Percentiles rank a stretch among this genome's conserved stretches.
phyloP scores from a whole-genome alignment of 1,140 invertebrate species.

The Drosophila teissieri region DNA sequence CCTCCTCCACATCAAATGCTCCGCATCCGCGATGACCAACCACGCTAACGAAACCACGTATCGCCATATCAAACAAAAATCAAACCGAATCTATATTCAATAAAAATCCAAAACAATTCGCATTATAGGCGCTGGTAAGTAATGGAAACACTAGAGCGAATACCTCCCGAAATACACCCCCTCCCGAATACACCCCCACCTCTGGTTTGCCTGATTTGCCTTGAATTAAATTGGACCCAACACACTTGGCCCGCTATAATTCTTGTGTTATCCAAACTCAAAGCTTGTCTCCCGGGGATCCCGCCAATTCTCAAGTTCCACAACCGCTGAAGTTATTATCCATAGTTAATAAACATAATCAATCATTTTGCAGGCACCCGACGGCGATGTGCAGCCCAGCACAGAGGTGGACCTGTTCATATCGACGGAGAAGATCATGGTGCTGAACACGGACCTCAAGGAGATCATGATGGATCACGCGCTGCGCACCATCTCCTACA shows the following conservation, averaged over 20 bases:
- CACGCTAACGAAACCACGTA: constrained; percentile 63
- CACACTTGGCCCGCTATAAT: constrained; percentile 34
- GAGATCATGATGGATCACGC: constrained; percentile 99
- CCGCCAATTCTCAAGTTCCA: not conserved
- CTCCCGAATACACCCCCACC: too few relatives aligned
- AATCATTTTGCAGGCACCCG: constrained; percentile 92
- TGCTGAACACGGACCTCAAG: constrained; percentile 99
- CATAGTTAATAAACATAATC: not conserved
- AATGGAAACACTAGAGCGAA: constrained; percentile 14
- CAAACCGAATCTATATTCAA: not conserved
- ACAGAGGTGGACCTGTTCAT: constrained; percentile 99
- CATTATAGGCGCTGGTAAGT: constrained; percentile 70
- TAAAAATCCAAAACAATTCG: constrained; percentile 32
- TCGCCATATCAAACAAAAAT: constrained; percentile 47
- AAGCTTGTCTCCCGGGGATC: constrained; percentile 3
- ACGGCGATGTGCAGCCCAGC: constrained; percentile 99
- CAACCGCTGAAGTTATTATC: not conserved
- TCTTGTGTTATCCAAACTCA: constrained; percentile 21
- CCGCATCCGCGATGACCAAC: constrained; percentile 53
- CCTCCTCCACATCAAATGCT: constrained; percentile 56
- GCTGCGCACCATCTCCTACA: constrained; percentile 98
- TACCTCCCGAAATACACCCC: not conserved
- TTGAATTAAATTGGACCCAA: constrained; percentile 19
- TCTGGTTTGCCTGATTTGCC: constrained; percentile 44
- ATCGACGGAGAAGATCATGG: constrained; percentile 99